Base-by-base conservation (phyloP, 2,888 invertebrate genomes). In the Chrysopilus asiliformis region DNA sequence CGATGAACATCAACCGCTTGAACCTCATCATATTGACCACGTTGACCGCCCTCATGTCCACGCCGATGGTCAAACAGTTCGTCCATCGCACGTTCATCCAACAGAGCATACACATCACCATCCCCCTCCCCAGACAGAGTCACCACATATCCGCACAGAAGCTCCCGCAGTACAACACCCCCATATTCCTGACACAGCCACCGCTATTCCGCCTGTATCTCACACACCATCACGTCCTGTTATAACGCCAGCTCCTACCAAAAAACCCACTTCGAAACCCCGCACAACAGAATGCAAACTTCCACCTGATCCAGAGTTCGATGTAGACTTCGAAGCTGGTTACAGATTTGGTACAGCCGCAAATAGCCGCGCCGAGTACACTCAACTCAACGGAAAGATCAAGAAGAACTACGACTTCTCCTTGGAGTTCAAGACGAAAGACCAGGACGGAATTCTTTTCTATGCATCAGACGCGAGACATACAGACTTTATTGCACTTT, bases 371-470 rank as follows among this genome's bases (percentile, higher is more conserved):
- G 65, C 83, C 30, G 85, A 87, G 55, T 86, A 78, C 53, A 63
- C 65, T 15, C 67, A 68, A 29, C 55, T 76, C 39, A 22, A 22
- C 22, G 68, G 67, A 2, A 70, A 76, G 36, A 71, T 76, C 50
- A 70, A 71, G 32, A 74, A 74, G 41, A 70, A 70, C 24, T 82
- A 78, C 56, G 80, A 83, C 42, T 74, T 91, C 45, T 74, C 79
- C 10, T 66, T 94, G 8, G 71, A 79, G 6, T 76, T 97, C 60
- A 80, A 82, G 45, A 70, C 71, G 39, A 71, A 71, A 40, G 65
- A 67, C n/a, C 68, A 72, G 8, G 77, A 84, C 37, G 91, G 93
- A 2, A 66, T 91, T 5, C 69, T 94, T 12, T 84, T 94, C 66
- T 94, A 89, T 60, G 75, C 80, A 1, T 64, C 75, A 1, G 76